These are phyloP conservation scores for Halocaridina rubra DNA, from an alignment of 2,888 invertebrate species.

Conservation along the genomic window DNA sequence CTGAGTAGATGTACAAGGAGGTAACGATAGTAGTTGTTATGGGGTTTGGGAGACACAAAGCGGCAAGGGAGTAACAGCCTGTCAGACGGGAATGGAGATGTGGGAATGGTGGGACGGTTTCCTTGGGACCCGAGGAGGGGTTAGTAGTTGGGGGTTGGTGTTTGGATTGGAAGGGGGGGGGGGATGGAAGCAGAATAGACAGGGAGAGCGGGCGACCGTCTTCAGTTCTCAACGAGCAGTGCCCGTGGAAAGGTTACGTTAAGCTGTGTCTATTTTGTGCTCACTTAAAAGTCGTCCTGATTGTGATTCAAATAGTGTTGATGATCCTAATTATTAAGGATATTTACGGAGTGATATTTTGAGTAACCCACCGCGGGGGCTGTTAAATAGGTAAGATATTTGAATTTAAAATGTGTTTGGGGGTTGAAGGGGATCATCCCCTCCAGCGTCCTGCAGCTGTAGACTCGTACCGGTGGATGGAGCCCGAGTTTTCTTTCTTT, in stretches of 20 bases:
- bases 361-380: neutral
- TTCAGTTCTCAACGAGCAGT: constrained; percentile 39
- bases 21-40: neutral
- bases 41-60: neutral
- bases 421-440: no score
- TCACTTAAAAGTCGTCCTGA: constrained; percentile 6
- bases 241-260: constrained; percentile 26
- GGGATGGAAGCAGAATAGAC: neutral
- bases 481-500: neutral
- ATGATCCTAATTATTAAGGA: neutral
- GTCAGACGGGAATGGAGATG: neutral
- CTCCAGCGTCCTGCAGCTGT: neutral
- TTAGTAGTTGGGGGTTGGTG: neutral
- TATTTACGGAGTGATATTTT: neutral
- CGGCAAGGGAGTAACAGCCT: no score
- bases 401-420: no score
- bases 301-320: constrained; percentile 21
- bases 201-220: constrained; percentile 1
- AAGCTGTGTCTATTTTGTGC: constrained; percentile 22
- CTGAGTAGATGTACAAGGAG: no score
- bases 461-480: neutral
- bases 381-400: neutral
- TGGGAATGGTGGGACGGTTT: neutral
- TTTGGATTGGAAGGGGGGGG: neutral
- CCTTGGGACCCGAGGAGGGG: neutral